Conservation (phyloP, 2,797 vertebrate genomes). For the Microctenopoma stevenorrisi region DNA sequence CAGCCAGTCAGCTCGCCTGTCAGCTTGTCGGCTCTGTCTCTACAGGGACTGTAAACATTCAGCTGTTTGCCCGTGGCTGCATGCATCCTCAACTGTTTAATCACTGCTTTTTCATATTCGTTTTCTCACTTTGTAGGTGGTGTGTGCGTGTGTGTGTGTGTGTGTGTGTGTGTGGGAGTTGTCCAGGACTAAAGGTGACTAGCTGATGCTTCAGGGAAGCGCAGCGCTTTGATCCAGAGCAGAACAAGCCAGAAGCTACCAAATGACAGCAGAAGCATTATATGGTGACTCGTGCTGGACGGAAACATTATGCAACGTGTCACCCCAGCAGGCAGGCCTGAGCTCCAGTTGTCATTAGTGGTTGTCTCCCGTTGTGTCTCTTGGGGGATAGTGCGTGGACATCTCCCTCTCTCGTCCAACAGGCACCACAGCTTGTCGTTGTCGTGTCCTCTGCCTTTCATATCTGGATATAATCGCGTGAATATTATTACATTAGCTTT, state of each 20-base stretch:
- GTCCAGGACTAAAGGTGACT: slow-evolving; percentile 65
- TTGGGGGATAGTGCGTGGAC: slow-evolving; percentile 48
- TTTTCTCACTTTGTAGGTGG: slow-evolving; percentile 13
- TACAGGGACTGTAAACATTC: slow-evolving; percentile 38
- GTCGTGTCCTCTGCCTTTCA: neutral
- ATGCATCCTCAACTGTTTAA: slow-evolving; percentile 52
- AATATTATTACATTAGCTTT: neutral
- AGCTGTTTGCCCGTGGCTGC: slow-evolving; percentile 47
- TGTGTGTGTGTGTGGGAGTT: slow-evolving; percentile 44
- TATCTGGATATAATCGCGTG: slow-evolving; percentile 5
- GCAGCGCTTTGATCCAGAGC: slow-evolving; percentile 60
- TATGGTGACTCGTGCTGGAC: slow-evolving; percentile 51
- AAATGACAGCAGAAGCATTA: slow-evolving; percentile 50
- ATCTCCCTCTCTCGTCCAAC: slow-evolving; percentile 32
- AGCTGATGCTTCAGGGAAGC: slow-evolving; percentile 64
- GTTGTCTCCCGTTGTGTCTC: slow-evolving; percentile 59
- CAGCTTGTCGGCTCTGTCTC: slow-evolving; percentile 36
- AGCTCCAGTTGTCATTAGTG: slow-evolving; percentile 67
- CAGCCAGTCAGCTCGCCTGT: slow-evolving; percentile 42
- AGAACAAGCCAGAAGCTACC: slow-evolving; percentile 62
- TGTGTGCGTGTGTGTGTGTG: slow-evolving; percentile 21
- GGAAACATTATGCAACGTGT: slow-evolving; percentile 58
- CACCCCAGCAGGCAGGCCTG: slow-evolving; percentile 62
- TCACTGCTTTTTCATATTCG: slow-evolving; percentile 55
- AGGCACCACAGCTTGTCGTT: slow-evolving; percentile 22